Evolutionary conservation across 2,888 invertebrate species (phyloP).

Genomic region (Crocallis elinguaria): DNA sequence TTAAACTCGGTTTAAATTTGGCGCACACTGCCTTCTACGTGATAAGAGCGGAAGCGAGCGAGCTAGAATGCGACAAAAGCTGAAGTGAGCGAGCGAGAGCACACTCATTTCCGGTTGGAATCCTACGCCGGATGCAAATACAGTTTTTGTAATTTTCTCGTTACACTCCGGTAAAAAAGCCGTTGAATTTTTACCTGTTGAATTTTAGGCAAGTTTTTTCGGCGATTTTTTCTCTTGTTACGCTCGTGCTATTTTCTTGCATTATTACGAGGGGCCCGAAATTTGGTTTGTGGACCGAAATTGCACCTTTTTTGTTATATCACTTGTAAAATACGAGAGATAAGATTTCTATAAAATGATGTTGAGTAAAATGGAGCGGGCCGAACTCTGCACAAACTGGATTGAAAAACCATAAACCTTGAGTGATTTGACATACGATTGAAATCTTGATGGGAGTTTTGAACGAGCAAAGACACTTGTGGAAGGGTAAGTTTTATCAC

Average conservation of each 20-base stretch:
- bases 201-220: constrained; percentile 37
- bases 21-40: constrained; percentile 40
- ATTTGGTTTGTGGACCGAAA: neutral
- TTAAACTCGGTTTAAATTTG: constrained; percentile 24
- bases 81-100: constrained; percentile 52
- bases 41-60: constrained; percentile 3
- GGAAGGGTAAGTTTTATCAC: no score
- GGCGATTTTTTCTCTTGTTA: constrained; percentile 8
- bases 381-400: no score
- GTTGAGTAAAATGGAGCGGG: no score
- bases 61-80: constrained; percentile 27
- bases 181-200: constrained; percentile 52
- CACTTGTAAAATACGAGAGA: no score
- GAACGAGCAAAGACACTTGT: no score
- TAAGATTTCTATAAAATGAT: no score
- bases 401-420: no score
- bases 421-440: no score
- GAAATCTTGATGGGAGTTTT: no score
- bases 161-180: constrained; percentile 37
- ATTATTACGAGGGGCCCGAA: constrained; percentile 9
- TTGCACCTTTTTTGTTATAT: neutral
- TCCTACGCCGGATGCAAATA: constrained; percentile 56
- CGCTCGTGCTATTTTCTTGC: constrained; percentile 4
- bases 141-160: constrained; percentile 58
- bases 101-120: constrained; percentile 52